Evolutionary conservation across 2,113 vertebrate species (phyloP).

Genomic region (Numida meleagris): DNA sequence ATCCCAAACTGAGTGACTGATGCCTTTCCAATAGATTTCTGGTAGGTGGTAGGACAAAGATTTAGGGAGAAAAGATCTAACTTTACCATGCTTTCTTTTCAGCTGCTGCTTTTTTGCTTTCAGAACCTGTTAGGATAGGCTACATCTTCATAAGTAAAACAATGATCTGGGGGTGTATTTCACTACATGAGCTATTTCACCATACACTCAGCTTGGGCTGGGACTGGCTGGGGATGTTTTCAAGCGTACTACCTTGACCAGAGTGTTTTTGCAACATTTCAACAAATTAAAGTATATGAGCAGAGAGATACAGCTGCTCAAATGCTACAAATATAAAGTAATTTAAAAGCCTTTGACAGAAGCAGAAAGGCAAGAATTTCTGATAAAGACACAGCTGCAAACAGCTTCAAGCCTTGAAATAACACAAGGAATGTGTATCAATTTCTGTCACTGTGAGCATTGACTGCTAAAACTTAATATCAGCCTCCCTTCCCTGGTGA

Average conservation of each 20-base stretch:
- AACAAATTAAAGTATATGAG: constrained; percentile 57
- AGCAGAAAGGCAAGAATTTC: constrained; percentile 57
- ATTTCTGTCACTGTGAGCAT: constrained; percentile 57
- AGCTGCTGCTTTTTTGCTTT: not conserved
- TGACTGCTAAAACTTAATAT: constrained; percentile 56
- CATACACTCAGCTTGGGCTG: not conserved
- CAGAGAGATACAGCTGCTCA: constrained; percentile 50
- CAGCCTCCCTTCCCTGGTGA: not conserved
- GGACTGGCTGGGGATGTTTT: not conserved
- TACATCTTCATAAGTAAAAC: not conserved
- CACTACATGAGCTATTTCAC: not conserved
- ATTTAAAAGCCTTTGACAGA: constrained; percentile 66
- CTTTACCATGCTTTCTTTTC: not conserved
- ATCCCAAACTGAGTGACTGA: not conserved
- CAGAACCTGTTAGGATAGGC: not conserved
- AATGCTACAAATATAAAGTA: constrained; percentile 63
- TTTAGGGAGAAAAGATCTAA: not conserved
- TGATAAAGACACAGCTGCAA: constrained; percentile 65
- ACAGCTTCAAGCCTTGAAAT: constrained; percentile 63
- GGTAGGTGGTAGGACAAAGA: not conserved
- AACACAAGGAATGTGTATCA: constrained; percentile 58
- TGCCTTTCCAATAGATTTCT: not conserved
- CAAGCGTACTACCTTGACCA: not conserved
- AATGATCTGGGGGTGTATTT: not conserved
- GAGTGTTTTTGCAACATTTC: constrained; percentile 6